Evolutionary conservation across 1,140 invertebrate species (phyloP).

Genomic region (Venturia canescens): DNA sequence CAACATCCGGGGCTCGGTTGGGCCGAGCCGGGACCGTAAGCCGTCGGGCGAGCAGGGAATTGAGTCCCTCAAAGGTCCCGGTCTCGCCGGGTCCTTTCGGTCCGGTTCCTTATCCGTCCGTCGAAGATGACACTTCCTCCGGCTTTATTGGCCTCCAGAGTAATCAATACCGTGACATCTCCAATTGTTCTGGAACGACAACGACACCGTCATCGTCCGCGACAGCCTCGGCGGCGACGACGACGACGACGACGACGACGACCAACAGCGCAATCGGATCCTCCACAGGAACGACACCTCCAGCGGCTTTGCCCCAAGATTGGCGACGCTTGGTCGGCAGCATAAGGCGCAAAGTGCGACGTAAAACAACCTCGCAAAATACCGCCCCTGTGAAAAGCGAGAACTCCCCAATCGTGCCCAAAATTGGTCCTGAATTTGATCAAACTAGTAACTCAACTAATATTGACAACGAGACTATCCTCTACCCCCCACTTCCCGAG

Average conservation of each 20-base stretch:
- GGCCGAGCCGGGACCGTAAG: conserved; percentile 65
- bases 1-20: conserved; percentile 65
- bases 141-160: not conserved
- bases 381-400: not conserved
- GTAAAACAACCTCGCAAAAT: conserved; percentile 62
- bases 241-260: conserved; percentile 49
- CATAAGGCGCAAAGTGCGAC: conserved; percentile 72
- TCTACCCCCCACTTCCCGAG: conserved; percentile 2
- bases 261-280: conserved; percentile 50
- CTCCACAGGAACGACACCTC: conserved; percentile 52
- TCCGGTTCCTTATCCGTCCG: not conserved
- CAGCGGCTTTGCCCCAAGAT: conserved; percentile 64
- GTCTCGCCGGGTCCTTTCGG: conserved; percentile 41
- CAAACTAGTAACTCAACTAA: not conserved
- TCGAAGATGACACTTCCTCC: conserved; percentile 21
- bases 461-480: not conserved
- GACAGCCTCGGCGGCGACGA: conserved; percentile 47
- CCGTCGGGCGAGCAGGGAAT: conserved; percentile 68
- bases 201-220: conserved; percentile 50
- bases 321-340: conserved; percentile 75
- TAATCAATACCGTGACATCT: conserved; percentile 8
- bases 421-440: not conserved
- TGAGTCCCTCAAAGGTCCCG: conserved; percentile 67
- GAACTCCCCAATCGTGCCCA: not conserved
- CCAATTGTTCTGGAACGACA: conserved; percentile 27